A percentile compares a stretch with the other conserved stretches of the same genome.
These are phyloP conservation scores for Stenopsyche tienmushanensis DNA, from an alignment of 1,140 invertebrate species.

Conservation along the genomic window DNA sequence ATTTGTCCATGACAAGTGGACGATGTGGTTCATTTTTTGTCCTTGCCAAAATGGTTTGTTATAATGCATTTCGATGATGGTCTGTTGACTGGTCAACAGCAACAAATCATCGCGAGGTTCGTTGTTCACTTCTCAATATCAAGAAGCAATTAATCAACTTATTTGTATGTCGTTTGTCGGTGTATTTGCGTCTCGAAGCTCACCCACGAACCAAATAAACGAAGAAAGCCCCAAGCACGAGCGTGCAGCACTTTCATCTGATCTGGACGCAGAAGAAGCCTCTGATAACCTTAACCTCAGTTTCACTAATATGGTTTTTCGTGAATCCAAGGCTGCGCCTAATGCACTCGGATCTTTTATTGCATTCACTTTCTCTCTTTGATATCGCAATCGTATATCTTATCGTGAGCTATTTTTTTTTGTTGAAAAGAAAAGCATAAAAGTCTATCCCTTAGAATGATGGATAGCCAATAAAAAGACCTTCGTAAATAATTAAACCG, in stretches of 20 bases:
- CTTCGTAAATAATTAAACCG: background rate
- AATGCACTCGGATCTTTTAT: conserved; percentile 21
- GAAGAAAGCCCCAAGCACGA: too few species aligned
- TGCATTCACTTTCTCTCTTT: conserved; percentile 25
- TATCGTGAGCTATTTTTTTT: conserved; percentile 11
- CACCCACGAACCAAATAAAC: too few species aligned
- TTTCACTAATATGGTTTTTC: conserved; percentile 21
- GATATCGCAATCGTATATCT: background rate
- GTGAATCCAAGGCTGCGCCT: background rate
- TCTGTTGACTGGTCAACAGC: too few species aligned
- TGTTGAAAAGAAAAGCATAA: conserved; percentile 25
- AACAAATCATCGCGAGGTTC: too few species aligned
- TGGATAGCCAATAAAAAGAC: conserved; percentile 17
- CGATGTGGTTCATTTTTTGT: too few species aligned
- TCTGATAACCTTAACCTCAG: conserved; percentile 2
- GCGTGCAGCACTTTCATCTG: conserved; percentile 16
- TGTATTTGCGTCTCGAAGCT: too few species aligned
- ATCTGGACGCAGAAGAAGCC: conserved; percentile 4
- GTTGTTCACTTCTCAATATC: too few species aligned
- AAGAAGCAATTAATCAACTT: too few species aligned
- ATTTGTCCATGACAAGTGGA: too few species aligned
- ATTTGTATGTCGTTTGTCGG: too few species aligned
- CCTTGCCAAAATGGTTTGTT: too few species aligned
- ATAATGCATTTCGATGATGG: too few species aligned
- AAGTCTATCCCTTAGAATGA: conserved; percentile 17